These are phyloP conservation scores for Dyspetes luteomarginatus DNA, from an alignment of 2,888 invertebrate species.

Conservation along the genomic window DNA sequence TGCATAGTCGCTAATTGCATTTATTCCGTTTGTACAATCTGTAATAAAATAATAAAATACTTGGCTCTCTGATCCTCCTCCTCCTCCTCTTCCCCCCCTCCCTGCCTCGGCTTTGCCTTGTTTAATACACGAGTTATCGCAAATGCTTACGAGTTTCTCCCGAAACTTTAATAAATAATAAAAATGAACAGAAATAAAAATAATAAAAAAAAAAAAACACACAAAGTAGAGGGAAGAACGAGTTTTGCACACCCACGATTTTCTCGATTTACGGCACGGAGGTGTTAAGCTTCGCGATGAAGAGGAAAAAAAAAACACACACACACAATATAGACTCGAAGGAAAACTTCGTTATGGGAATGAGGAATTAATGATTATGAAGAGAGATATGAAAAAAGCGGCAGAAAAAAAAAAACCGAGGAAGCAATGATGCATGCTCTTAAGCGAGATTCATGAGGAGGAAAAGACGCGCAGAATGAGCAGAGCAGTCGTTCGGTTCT, in stretches of 20 bases:
- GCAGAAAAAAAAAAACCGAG: constrained; percentile 13
- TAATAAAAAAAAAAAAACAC: constrained; percentile 21
- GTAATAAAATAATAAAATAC: neutral
- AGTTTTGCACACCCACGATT: constrained; percentile 59
- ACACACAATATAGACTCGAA: constrained; percentile 17
- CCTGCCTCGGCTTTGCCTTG: too few species aligned
- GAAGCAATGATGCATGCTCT: constrained; percentile 32
- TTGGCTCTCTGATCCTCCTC: neutral
- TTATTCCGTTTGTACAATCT: neutral
- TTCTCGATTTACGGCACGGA: constrained; percentile 18
- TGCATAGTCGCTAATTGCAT: neutral
- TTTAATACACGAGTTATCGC: neutral
- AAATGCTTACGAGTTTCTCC: neutral
- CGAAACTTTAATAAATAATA: constrained; percentile 33
- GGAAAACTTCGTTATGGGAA: constrained; percentile 47
- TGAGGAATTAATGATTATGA: constrained; percentile 24
- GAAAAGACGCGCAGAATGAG: constrained; percentile 47
- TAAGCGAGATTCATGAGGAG: constrained; percentile 40
- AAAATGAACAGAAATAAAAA: neutral
- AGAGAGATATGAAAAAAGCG: neutral
- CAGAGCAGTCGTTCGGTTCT: constrained; percentile 65
- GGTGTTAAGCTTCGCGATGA: constrained; percentile 25
- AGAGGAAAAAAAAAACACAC: constrained; percentile 12
- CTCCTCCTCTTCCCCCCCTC: too few species aligned
- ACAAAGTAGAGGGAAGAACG: constrained; percentile 46